Conservation (phyloP, 2,113 vertebrate genomes). For the Aviceda subcristata region DNA sequence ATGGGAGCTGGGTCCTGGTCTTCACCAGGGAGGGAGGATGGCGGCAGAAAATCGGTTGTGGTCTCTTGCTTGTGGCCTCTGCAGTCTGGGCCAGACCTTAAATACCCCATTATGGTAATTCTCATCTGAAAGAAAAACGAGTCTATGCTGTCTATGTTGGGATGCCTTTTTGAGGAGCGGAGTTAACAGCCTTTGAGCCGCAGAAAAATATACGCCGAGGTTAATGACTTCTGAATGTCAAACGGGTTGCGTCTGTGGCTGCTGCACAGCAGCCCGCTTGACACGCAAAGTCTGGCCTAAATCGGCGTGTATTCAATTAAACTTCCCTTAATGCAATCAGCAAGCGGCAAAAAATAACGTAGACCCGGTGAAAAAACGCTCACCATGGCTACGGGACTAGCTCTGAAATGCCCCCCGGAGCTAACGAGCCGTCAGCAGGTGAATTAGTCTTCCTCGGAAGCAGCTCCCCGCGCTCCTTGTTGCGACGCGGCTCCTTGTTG, state of each 20-base stretch:
- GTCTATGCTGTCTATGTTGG: background rate
- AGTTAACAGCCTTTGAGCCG: background rate
- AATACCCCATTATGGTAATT: background rate
- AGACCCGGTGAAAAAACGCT: background rate
- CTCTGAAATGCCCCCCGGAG: background rate
- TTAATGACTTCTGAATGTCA: constrained; percentile 3
- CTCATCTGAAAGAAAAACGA: background rate
- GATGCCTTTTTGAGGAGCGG: background rate
- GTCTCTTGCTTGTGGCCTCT: background rate
- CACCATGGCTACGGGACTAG: background rate
- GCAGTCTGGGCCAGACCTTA: background rate
- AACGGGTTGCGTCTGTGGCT: background rate
- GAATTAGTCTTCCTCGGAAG: background rate
- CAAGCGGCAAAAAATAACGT: background rate
- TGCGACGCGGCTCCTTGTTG: background rate
- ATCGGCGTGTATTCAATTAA: background rate
- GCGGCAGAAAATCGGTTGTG: background rate
- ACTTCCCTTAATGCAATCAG: background rate
- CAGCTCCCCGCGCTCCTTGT: background rate
- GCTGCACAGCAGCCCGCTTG: background rate
- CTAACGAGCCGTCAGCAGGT: background rate
- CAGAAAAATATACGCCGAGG: background rate
- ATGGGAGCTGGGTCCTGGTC: background rate
- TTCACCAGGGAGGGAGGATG: background rate
- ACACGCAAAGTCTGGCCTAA: background rate